A percentile compares a stretch with the other conserved stretches of the same genome.
Evolutionary conservation across 2,113 vertebrate species (phyloP).

Genomic region (Nothocercus nigrocapillus): DNA sequence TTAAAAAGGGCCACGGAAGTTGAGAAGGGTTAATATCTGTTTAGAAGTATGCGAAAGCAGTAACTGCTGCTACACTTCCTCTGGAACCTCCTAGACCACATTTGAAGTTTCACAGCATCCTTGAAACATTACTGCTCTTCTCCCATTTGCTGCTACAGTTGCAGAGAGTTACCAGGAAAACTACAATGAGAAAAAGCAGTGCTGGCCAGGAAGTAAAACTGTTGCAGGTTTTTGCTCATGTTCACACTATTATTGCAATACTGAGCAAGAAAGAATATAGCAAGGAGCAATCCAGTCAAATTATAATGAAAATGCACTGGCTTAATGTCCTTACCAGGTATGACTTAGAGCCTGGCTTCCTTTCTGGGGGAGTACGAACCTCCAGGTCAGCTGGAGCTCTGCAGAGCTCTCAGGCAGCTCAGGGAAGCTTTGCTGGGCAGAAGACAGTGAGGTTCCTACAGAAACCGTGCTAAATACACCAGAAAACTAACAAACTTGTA

Average conservation of each 20-base stretch:
- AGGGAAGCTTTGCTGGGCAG: background rate
- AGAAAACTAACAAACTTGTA: background rate
- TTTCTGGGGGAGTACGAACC: background rate
- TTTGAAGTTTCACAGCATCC: background rate
- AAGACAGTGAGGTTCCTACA: rapidly evolving
- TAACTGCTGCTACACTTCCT: background rate
- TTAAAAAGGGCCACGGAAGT: background rate
- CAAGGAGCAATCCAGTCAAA: background rate
- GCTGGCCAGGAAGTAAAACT: background rate
- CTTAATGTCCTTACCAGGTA: background rate
- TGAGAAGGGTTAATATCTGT: background rate
- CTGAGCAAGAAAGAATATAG: background rate
- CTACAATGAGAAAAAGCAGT: background rate
- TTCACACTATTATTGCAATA: background rate
- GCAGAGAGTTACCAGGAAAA: background rate
- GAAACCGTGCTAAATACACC: background rate
- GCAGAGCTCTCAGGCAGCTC: background rate
- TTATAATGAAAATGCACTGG: background rate
- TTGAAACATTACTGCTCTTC: background rate
- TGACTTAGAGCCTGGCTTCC: background rate
- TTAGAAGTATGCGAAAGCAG: background rate
- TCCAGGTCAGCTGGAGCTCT: background rate
- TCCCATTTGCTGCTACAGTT: background rate
- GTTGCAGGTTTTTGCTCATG: background rate
- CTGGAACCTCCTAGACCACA: background rate